These are phyloP conservation scores for Barypeithes pellucidus DNA, from an alignment of 2,888 invertebrate species.

Conservation along the genomic window DNA sequence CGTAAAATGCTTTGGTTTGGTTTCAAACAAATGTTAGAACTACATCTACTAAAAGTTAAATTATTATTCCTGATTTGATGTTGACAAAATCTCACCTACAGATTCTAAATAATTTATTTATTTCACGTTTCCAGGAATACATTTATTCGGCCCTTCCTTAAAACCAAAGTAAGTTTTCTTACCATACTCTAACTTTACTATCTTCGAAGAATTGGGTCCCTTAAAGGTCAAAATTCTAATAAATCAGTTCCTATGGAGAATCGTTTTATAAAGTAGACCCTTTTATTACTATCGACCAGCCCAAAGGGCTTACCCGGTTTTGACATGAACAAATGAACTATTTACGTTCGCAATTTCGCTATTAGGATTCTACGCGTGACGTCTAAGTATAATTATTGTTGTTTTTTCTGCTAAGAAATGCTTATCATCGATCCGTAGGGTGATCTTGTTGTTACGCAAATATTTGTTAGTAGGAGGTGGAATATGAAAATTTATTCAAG, in stretches of 20 bases:
- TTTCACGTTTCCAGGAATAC: background rate
- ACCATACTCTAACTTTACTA: background rate
- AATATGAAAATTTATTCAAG: too few relatives aligned
- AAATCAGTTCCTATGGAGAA: constrained; percentile 49
- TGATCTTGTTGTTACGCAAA: too few relatives aligned
- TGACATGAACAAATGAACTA: constrained; percentile 47
- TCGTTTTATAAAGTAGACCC: constrained; percentile 45
- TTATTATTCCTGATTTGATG: too few relatives aligned
- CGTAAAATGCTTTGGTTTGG: too few relatives aligned
- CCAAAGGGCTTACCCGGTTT: constrained; percentile 35
- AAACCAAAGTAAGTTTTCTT: background rate
- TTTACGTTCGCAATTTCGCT: constrained; percentile 11
- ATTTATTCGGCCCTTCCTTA: background rate
- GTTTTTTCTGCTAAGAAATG: too few relatives aligned
- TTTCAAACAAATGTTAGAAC: too few relatives aligned
- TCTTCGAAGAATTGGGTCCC: background rate
- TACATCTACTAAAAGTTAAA: too few relatives aligned
- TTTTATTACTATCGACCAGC: constrained; percentile 45
- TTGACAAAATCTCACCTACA: too few relatives aligned
- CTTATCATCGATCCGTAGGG: too few relatives aligned
- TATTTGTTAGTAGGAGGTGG: too few relatives aligned
- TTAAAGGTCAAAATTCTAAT: constrained; percentile 36
- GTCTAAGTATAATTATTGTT: too few relatives aligned
- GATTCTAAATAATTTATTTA: background rate
- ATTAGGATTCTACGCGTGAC: background rate